phyloP scores from a whole-genome alignment of 2,113 vertebrate species.

The Neopipo cinnamomea region DNA sequence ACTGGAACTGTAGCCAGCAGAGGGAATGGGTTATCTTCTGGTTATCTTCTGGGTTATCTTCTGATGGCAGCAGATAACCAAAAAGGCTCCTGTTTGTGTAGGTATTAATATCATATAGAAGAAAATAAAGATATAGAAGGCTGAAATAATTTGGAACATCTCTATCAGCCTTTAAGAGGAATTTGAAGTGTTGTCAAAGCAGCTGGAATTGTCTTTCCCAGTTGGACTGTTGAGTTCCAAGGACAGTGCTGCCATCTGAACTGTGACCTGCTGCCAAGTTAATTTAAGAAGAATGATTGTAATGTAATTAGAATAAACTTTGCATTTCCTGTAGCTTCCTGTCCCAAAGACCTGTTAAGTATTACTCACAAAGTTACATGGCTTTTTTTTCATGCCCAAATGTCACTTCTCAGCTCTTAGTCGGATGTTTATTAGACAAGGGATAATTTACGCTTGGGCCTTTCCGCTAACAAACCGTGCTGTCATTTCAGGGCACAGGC shows the following conservation, averaged over 20 bases:
- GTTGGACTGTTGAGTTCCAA: not conserved
- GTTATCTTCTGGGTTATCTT: not conserved
- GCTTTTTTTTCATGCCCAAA: not conserved
- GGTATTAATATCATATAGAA: not conserved
- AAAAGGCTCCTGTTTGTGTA: not conserved
- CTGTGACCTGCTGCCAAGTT: not conserved
- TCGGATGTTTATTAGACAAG: not conserved
- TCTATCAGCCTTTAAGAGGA: not conserved
- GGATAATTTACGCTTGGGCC: fast-evolving
- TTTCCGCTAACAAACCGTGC: not conserved
- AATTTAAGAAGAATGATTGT: not conserved
- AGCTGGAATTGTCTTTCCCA: not conserved
- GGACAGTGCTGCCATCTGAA: not conserved
- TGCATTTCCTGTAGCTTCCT: slow-evolving; percentile 27
- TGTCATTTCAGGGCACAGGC: slow-evolving; percentile 80
- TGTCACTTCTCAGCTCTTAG: not conserved
- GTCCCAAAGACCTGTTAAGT: not conserved
- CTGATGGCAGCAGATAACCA: not conserved
- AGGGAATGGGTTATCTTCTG: too few relatives aligned
- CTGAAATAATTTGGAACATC: not conserved
- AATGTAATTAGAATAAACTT: not conserved
- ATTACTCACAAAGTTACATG: not conserved
- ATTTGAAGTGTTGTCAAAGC: not conserved
- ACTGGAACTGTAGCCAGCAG: not conserved
- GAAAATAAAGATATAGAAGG: not conserved